These are phyloP conservation scores for Reticulitermes speratus DNA, from an alignment of 1,140 invertebrate species.

Conservation along the genomic window DNA sequence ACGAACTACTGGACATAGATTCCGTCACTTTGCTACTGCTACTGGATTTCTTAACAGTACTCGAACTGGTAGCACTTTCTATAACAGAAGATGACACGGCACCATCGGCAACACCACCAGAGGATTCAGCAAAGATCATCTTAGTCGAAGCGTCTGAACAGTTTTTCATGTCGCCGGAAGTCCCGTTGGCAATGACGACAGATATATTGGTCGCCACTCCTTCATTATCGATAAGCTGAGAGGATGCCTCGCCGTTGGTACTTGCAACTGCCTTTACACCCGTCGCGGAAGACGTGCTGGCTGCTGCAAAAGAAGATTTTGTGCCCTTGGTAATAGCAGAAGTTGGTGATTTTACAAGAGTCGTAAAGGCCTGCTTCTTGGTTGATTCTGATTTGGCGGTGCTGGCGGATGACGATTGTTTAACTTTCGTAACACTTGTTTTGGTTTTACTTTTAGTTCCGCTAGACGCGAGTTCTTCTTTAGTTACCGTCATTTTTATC, in stretches of 20 bases:
- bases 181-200: not conserved
- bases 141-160: not conserved
- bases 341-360: conserved; percentile 7
- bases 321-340: not conserved
- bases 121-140: not conserved
- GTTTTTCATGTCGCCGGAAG: not conserved
- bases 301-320: not conserved
- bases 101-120: not conserved
- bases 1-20: not conserved
- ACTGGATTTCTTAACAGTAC: not conserved
- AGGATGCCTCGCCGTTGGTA: not conserved
- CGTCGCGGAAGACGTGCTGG: not conserved
- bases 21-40: conserved; percentile 10
- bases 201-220: not conserved
- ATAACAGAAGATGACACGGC: not conserved
- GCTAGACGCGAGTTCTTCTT: not conserved
- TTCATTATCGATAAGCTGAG: not conserved
- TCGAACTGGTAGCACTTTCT: not conserved
- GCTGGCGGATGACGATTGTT: not conserved
- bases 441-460: not conserved
- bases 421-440: not conserved
- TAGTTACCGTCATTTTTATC: conserved; percentile 25
- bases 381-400: not conserved
- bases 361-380: conserved; percentile 16
- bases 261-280: not conserved